These are phyloP conservation scores for Thermophis baileyi DNA, from an alignment of 2,113 vertebrate species.

Conservation along the genomic window DNA sequence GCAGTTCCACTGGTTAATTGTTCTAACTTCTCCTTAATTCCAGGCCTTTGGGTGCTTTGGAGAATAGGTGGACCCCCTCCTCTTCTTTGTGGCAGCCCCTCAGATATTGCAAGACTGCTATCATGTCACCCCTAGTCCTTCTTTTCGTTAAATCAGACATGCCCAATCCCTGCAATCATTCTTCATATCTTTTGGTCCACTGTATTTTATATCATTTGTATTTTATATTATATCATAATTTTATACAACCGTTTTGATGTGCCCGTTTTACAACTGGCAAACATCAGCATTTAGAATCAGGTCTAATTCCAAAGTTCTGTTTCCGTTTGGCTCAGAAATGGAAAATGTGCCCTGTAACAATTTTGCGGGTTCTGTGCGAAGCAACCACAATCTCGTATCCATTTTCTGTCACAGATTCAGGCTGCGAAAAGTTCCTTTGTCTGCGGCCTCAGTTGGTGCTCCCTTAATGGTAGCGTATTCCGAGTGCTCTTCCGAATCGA, in stretches of 20 bases:
- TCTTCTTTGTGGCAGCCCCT: no score
- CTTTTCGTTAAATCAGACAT: no score
- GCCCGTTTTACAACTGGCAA: not conserved
- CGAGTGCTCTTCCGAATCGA: accelerated
- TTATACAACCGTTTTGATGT: not conserved
- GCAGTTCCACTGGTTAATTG: no score
- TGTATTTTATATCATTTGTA: not conserved
- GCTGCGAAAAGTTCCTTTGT: not conserved
- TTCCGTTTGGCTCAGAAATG: not conserved
- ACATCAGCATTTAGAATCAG: not conserved
- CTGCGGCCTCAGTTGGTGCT: not conserved
- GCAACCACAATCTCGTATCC: not conserved
- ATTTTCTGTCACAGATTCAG: not conserved
- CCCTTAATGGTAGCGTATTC: constrained; percentile 41
- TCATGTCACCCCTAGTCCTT: no score
- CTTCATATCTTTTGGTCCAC: no score
- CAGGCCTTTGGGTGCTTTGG: no score
- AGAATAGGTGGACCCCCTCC: no score
- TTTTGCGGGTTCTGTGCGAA: not conserved
- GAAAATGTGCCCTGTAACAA: not conserved
- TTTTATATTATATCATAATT: not conserved
- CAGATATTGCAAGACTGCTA: no score
- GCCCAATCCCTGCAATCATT: no score
- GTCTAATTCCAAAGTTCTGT: not conserved
- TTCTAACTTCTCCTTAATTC: no score